Percentiles rank a stretch among this genome's conserved stretches.
Evolutionary conservation across 2,888 invertebrate genomes (phyloP).

Genomic region (Drosophila prolongata): DNA sequence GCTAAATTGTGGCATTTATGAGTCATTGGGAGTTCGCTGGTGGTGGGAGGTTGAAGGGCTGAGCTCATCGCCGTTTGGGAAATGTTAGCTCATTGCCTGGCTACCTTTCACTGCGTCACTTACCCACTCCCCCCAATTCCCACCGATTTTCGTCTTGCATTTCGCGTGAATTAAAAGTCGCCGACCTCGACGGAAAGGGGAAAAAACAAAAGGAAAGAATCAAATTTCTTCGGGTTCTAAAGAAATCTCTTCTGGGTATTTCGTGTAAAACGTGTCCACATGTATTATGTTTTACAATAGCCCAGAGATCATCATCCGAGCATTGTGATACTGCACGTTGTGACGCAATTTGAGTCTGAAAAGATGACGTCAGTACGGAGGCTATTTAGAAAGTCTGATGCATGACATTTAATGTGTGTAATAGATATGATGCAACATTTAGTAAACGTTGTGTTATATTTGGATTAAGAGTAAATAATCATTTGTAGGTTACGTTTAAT

Average conservation of each 20-base stretch:
- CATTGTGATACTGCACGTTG: constrained; percentile 24
- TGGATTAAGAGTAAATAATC: neutral
- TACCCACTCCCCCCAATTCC: constrained; percentile 3
- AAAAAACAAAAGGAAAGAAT: constrained; percentile 33
- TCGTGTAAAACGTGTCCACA: constrained; percentile 21
- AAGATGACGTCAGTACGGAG: constrained; percentile 38
- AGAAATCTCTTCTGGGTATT: constrained; percentile 32
- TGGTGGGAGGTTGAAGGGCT: constrained; percentile 3
- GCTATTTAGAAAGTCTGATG: constrained; percentile 15
- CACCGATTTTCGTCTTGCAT: constrained; percentile 36
- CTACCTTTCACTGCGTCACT: constrained; percentile 19
- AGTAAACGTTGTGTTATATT: neutral
- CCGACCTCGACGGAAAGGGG: constrained; percentile 41
- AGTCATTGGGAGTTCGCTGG: constrained; percentile 42
- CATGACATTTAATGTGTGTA: constrained; percentile 13
- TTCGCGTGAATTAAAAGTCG: constrained; percentile 60
- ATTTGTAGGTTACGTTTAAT: neutral
- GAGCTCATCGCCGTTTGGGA: constrained; percentile 28
- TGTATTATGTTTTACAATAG: constrained; percentile 22
- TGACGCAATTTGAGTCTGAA: constrained; percentile 38
- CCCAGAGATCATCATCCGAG: constrained; percentile 26
- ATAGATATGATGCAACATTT: constrained; percentile 14
- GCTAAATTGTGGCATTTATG: constrained; percentile 62
- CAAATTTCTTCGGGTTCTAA: constrained; percentile 46
- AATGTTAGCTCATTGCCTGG: constrained; percentile 28